These are phyloP conservation scores for Mantis religiosa DNA, from an alignment of 2,888 invertebrate species.

Conservation along the genomic window DNA sequence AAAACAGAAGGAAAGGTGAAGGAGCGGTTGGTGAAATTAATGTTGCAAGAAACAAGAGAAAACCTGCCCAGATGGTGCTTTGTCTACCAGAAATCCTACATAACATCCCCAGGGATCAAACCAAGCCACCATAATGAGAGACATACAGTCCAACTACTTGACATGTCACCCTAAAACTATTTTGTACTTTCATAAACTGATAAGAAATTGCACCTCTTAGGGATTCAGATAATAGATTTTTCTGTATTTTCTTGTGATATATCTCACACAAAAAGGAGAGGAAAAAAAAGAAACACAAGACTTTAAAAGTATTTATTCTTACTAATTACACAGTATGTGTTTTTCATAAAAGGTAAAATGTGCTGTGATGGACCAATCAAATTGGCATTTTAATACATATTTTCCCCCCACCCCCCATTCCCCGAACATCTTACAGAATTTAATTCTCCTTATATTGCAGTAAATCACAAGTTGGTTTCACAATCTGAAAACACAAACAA, in stretches of 20 bases:
- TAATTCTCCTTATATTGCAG: background rate
- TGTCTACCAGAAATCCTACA: too few relatives aligned
- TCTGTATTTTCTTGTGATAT: background rate
- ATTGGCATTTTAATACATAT: background rate
- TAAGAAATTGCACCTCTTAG: too few relatives aligned
- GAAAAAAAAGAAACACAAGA: background rate
- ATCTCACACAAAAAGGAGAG: background rate
- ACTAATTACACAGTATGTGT: constrained; percentile 37
- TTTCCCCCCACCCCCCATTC: background rate
- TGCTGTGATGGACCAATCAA: constrained; percentile 16
- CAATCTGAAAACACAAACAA: background rate
- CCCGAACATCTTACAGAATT: background rate
- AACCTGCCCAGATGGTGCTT: too few relatives aligned
- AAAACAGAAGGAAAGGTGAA: too few relatives aligned
- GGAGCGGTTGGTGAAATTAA: too few relatives aligned
- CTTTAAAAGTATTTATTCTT: constrained; percentile 33
- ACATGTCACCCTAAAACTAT: too few relatives aligned
- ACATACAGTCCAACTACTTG: too few relatives aligned
- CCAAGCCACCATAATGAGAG: too few relatives aligned
- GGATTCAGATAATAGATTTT: too few relatives aligned
- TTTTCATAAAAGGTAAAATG: constrained; percentile 21
- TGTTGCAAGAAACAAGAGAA: too few relatives aligned
- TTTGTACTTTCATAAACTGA: too few relatives aligned
- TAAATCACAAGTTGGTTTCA: background rate
- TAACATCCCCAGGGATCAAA: too few relatives aligned